Evolutionary conservation across 2,113 vertebrate species (phyloP), one percentile per base, ranked within the genome.

Genomic region (Muntiacus muntjak): DNA sequence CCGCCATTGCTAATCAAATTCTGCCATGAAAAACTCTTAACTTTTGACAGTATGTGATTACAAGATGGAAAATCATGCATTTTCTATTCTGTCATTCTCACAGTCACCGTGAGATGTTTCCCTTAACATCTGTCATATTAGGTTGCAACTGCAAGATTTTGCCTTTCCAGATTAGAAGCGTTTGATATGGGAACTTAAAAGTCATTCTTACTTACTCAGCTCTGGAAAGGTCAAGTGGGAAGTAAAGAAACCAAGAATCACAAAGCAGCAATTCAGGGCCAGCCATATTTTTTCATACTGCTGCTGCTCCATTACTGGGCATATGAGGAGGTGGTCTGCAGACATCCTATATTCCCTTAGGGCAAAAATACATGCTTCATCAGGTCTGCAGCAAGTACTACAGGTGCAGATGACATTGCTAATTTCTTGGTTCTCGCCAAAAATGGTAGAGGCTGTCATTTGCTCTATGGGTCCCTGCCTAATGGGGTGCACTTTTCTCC

Each of bases 231-330:
- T 94, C 30, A 91, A 67, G 16, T 26, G 21, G 28, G 43, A 94
- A 89, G 26, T 81, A 76, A 95, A 78, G 40, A 74, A 97, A 87
- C 13, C 36, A 94, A 85, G 87, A 90, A 81, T 40, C 52, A 82
- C 87, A 86, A 52, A 43, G 25, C 2, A 85, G 40, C n/a, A 62
- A 47, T 25, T 97, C 54, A 79, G 82, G 11, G 11, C 45, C 33
- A 87, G 45, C 33, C 10, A 19, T 36, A 71, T 57, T 91, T 60
- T 88, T 28, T 89, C 52, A 26, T 12, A 91, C 1, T 89, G 71
- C 30, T 91, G 89, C 54, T 50, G 26, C 26, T 40, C 78, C 71
- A 64, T 12, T 47, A 43, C 21, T 40, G 30, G 14, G 50, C 36
- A 40, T 33, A 81, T 9, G 30, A 52, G 50, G 30, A 47, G 25